phyloP scores from a whole-genome alignment of 2,113 vertebrate genomes.

The Butastur rufipennis region DNA sequence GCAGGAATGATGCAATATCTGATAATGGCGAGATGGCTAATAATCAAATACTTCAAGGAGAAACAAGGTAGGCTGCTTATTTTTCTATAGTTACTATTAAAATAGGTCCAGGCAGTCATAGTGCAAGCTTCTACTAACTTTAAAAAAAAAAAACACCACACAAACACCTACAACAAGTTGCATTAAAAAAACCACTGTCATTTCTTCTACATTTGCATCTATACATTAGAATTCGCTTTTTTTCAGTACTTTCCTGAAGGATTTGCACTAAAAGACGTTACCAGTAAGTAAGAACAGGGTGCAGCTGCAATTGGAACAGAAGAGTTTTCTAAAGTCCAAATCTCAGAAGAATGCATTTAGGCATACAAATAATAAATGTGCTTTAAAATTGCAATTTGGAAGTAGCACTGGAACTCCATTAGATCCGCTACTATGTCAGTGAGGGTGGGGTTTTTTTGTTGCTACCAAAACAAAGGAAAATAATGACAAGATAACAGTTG shows the following conservation, averaged over 20 bases:
- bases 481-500: background rate
- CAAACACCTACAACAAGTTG: background rate
- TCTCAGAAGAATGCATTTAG: background rate
- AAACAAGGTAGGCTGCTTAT: constrained; percentile 68
- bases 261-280: background rate
- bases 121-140: background rate
- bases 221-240: background rate
- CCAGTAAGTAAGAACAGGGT: background rate
- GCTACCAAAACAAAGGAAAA: background rate
- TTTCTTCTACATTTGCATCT: background rate
- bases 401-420: background rate
- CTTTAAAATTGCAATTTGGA: background rate
- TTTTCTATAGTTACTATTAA: background rate
- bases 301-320: background rate
- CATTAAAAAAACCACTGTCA: background rate
- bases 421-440: background rate
- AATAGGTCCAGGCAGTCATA: background rate
- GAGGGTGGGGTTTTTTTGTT: accelerated
- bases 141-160: background rate
- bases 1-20: constrained; percentile 71
- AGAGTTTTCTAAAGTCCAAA: background rate
- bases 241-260: background rate
- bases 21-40: constrained; percentile 64
- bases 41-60: constrained; percentile 66
- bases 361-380: background rate